These are phyloP conservation scores for Gasterosteus aculeatus DNA, from an alignment of 2,113 vertebrate genomes.

Conservation along the genomic window DNA sequence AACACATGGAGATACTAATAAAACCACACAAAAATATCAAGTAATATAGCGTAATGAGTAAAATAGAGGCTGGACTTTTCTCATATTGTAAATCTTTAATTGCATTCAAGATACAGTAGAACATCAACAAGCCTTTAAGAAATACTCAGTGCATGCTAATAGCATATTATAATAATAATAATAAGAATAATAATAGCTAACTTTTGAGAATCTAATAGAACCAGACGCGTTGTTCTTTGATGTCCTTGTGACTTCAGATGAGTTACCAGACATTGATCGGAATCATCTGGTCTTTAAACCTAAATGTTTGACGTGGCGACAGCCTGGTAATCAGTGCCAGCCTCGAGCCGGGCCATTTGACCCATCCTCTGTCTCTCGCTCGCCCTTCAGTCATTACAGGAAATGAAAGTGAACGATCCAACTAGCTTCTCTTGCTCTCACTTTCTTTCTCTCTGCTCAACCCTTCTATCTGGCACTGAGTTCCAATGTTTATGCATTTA, in stretches of 20 bases:
- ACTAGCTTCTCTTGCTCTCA: constrained; percentile 46
- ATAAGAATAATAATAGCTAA: no score
- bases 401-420: constrained; percentile 62
- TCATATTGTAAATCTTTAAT: neutral
- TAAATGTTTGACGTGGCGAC: constrained; percentile 31
- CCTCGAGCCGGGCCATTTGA: constrained; percentile 43
- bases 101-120: neutral
- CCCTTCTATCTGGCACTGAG: constrained; percentile 81
- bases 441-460: constrained; percentile 57
- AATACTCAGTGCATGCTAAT: neutral
- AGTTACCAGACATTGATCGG: constrained; percentile 2
- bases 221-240: neutral
- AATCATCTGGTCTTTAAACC: constrained; percentile 21
- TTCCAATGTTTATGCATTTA: constrained; percentile 91
- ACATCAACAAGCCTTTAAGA: neutral
- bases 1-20: no score
- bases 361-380: constrained; percentile 34
- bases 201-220: neutral
- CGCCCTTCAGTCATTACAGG: constrained; percentile 50
- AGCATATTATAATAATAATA: neutral
- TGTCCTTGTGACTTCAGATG: constrained; percentile 2
- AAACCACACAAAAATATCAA: no score
- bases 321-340: constrained; percentile 29
- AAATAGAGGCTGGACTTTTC: neutral
- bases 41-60: neutral